A percentile compares a stretch with the other conserved stretches of the same genome.
Conservation (phyloP, 1,140 invertebrate species). For the Chelonus insularis region DNA sequence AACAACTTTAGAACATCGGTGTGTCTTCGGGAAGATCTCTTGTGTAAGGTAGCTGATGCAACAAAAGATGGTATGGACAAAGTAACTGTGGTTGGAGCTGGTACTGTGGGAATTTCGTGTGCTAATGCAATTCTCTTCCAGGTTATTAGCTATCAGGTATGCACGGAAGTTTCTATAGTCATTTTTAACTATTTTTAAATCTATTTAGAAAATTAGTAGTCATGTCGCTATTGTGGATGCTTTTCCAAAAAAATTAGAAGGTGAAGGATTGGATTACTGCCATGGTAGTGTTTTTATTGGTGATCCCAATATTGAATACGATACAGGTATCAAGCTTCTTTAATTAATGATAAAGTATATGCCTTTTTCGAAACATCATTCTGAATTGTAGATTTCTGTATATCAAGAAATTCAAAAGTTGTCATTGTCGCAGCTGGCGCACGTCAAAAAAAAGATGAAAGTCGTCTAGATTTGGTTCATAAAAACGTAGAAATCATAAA, state of each 20-base stretch:
- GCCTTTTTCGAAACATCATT: too few relatives aligned
- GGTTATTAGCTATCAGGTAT: conserved; percentile 44
- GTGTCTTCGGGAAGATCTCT: conserved; percentile 43
- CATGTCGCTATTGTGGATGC: conserved; percentile 67
- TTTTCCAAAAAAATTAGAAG: conserved; percentile 63
- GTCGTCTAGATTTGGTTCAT: conserved; percentile 62
- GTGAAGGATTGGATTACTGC: conserved; percentile 63
- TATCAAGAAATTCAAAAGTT: conserved; percentile 64
- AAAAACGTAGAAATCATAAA: conserved; percentile 67
- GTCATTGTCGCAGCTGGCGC: conserved; percentile 66
- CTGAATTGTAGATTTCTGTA: conserved; percentile 66
- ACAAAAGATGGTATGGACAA: conserved; percentile 52
- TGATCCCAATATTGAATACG: conserved; percentile 58
- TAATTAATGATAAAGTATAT: neutral
- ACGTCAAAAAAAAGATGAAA: conserved; percentile 62
- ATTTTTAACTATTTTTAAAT: neutral
- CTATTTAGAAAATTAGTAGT: conserved; percentile 56
- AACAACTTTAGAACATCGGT: conserved; percentile 23
- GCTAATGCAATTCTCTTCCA: conserved; percentile 65
- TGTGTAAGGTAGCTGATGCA: conserved; percentile 45
- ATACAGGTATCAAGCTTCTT: conserved; percentile 57
- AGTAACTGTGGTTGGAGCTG: conserved; percentile 66
- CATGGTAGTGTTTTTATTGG: conserved; percentile 64
- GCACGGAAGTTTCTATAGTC: neutral
- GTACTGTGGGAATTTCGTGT: conserved; percentile 66